These are phyloP conservation scores for Noctua comes DNA, from an alignment of 2,888 invertebrate species.

Conservation along the genomic window DNA sequence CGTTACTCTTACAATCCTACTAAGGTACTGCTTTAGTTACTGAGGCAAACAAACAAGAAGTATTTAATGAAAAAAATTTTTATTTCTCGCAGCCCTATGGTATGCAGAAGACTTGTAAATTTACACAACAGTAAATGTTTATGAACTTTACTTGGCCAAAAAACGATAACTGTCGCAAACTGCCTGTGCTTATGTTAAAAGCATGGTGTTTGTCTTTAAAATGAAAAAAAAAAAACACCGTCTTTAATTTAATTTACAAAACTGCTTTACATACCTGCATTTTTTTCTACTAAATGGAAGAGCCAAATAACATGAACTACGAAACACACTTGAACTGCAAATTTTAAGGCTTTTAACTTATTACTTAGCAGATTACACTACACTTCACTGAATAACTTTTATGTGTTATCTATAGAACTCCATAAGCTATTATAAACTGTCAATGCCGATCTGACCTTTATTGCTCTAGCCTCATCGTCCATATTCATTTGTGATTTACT, in stretches of 20 bases:
- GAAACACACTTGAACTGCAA: neutral
- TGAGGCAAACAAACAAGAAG: neutral
- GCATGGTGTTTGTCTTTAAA: neutral
- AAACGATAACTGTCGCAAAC: constrained; percentile 20
- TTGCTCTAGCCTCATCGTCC: constrained; percentile 19
- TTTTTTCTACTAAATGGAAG: neutral
- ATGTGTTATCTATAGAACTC: constrained; percentile 20
- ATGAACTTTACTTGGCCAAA: constrained; percentile 8
- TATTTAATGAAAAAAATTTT: too few relatives aligned
- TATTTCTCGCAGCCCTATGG: constrained; percentile 39
- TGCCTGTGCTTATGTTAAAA: neutral
- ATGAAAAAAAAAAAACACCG: neutral
- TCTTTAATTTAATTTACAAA: neutral
- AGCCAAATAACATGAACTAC: neutral
- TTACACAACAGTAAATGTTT: constrained; percentile 43
- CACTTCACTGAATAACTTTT: constrained; percentile 47
- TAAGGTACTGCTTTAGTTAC: neutral
- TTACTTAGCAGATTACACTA: constrained; percentile 46
- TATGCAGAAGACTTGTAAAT: constrained; percentile 27
- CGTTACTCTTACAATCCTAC: constrained; percentile 15
- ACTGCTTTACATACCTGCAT: constrained; percentile 25
- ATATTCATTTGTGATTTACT: constrained; percentile 46
- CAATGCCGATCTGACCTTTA: constrained; percentile 34
- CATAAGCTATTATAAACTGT: constrained; percentile 27
- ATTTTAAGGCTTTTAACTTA: constrained; percentile 23